Evolutionary conservation across 2,113 vertebrate species (phyloP).

Genomic region (Eulemur macaco): DNA sequence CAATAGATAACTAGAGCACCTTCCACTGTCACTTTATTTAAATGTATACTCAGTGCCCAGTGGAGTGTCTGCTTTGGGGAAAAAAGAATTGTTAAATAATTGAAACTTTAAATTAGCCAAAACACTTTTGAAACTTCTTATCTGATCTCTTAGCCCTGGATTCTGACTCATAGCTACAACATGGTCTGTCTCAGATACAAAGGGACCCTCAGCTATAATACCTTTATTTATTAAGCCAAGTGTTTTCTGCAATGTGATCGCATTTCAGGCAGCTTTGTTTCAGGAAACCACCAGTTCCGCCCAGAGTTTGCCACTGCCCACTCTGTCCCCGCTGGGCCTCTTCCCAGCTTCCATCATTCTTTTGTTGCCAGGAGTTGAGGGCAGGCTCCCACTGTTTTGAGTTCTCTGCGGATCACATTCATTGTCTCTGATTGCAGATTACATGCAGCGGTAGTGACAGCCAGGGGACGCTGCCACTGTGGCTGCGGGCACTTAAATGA

Average conservation of each 20-base stretch:
- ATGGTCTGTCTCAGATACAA: background rate
- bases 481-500: background rate
- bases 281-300: background rate
- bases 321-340: background rate
- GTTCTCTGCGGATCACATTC: conserved; percentile 22
- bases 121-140: background rate
- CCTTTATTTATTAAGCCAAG: background rate
- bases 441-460: background rate
- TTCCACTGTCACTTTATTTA: background rate
- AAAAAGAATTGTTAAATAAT: background rate
- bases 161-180: background rate
- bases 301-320: background rate
- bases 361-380: conserved; percentile 27
- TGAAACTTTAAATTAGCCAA: background rate
- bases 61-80: background rate
- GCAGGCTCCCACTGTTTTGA: background rate
- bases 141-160: background rate
- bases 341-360: background rate
- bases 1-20: background rate
- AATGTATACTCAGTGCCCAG: background rate
- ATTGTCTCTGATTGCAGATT: background rate
- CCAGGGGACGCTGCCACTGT: background rate
- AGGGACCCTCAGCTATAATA: too few species aligned
- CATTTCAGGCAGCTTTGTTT: background rate
- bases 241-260: background rate